Percentiles rank a stretch among this genome's conserved stretches.
phyloP scores from a whole-genome alignment of 2,797 vertebrate species.

The Neostethus bicornis region DNA sequence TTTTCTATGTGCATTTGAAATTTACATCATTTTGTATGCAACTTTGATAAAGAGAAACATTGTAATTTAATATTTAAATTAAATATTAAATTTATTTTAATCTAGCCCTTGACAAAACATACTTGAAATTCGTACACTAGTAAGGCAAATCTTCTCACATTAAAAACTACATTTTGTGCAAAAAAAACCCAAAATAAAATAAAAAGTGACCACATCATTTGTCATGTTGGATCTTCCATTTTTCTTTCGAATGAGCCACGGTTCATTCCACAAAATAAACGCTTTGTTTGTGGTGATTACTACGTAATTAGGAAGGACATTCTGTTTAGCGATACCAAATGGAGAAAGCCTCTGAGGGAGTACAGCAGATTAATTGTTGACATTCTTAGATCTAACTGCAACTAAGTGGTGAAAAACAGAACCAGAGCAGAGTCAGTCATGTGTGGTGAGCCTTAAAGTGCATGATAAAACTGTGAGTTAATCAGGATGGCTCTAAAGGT shows the following conservation, averaged over 20 bases:
- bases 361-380: constrained; percentile 62
- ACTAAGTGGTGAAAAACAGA: constrained; percentile 52
- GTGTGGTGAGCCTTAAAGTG: constrained; percentile 33
- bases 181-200: constrained; percentile 19
- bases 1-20: too few relatives aligned
- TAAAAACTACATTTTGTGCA: neutral
- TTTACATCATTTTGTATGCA: too few relatives aligned
- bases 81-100: too few relatives aligned
- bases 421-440: constrained; percentile 33
- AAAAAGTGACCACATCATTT: constrained; percentile 37
- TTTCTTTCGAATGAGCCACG: constrained; percentile 27
- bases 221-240: constrained; percentile 10
- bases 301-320: constrained; percentile 70
- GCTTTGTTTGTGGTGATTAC: constrained; percentile 63
- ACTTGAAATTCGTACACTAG: neutral
- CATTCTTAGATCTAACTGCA: constrained; percentile 63
- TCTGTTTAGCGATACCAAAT: constrained; percentile 48
- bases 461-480: neutral
- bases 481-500: constrained; percentile 43
- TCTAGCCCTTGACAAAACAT: constrained; percentile 12
- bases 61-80: too few relatives aligned
- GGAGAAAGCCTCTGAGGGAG: constrained; percentile 51
- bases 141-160: neutral
- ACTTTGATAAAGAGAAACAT: too few relatives aligned
- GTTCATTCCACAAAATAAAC: constrained; percentile 67